Evolutionary conservation across 2,888 invertebrate species (phyloP).

Genomic region (Synergus itoensis): DNA sequence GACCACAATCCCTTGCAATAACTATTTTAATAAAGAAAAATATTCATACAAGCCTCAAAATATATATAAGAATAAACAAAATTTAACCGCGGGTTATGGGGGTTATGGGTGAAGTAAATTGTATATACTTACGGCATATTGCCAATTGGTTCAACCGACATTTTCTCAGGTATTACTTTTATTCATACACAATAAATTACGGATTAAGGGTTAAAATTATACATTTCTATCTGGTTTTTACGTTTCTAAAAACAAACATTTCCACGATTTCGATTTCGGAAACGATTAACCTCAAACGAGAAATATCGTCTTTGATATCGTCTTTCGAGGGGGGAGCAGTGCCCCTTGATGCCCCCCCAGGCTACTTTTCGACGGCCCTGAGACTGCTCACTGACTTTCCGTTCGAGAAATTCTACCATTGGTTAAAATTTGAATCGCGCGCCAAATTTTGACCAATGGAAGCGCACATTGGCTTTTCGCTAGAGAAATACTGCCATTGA

Average conservation of each 20-base stretch:
- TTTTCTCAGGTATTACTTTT: conserved; percentile 46
- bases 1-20: conserved; percentile 76
- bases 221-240: background rate
- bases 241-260: background rate
- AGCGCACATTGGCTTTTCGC: too few relatives aligned
- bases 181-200: background rate
- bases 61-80: conserved; percentile 22
- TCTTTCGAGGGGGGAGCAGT: too few relatives aligned
- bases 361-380: too few relatives aligned
- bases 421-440: too few relatives aligned
- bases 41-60: background rate
- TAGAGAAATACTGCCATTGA: too few relatives aligned
- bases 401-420: too few relatives aligned
- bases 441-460: too few relatives aligned
- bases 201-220: background rate
- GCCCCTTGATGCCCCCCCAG: too few relatives aligned
- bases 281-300: background rate
- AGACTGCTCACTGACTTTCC: too few relatives aligned
- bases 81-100: conserved; percentile 44
- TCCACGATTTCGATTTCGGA: too few relatives aligned
- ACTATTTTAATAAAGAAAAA: conserved; percentile 55
- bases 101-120: conserved; percentile 37
- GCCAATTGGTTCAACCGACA: conserved; percentile 67
- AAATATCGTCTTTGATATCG: too few relatives aligned
- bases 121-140: conserved; percentile 67